Percentiles rank a stretch among this genome's conserved stretches.
Evolutionary conservation across 2,797 vertebrate species (phyloP).

Genomic region (Microcaecilia unicolor): DNA sequence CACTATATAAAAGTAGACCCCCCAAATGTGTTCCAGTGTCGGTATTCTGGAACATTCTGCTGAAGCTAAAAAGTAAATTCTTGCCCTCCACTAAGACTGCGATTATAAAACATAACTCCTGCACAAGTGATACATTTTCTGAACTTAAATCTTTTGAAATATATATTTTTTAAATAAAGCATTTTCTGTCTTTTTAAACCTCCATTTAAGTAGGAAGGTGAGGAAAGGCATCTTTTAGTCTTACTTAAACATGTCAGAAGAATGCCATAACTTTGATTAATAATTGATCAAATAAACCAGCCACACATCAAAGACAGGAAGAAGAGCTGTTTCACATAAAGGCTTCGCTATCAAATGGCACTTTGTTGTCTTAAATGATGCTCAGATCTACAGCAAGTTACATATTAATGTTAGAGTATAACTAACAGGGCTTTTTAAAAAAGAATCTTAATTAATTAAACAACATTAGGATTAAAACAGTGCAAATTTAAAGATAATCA

Average conservation of each 20-base stretch:
- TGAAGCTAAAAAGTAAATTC: constrained; percentile 2
- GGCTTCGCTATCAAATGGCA: constrained; percentile 80
- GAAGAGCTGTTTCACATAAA: constrained; percentile 75
- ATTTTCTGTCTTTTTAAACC: constrained; percentile 53
- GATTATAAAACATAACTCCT: background rate
- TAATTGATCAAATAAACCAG: constrained; percentile 96
- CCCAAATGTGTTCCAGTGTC: background rate
- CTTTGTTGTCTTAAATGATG: constrained; percentile 95
- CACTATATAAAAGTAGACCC: constrained; percentile 1
- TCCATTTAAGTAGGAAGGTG: constrained; percentile 66
- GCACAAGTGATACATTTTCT: constrained; percentile 1
- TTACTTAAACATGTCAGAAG: constrained; percentile 77
- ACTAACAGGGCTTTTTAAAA: constrained; percentile 37
- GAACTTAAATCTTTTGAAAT: constrained; percentile 28
- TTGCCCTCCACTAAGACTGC: background rate
- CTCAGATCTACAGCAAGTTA: constrained; percentile 58
- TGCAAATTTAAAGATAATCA: constrained; percentile 65
- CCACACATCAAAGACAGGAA: constrained; percentile 96
- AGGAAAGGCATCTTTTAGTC: constrained; percentile 79
- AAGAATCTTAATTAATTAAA: constrained; percentile 65
- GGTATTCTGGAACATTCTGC: constrained; percentile 7
- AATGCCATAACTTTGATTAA: constrained; percentile 94
- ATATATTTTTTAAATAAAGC: constrained; percentile 15
- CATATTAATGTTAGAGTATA: constrained; percentile 45
- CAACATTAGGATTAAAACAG: constrained; percentile 60